A percentile compares a stretch with the other conserved stretches of the same genome.
Evolutionary conservation across 2,113 vertebrate species (phyloP).

Genomic region (Oceanodroma tethys): DNA sequence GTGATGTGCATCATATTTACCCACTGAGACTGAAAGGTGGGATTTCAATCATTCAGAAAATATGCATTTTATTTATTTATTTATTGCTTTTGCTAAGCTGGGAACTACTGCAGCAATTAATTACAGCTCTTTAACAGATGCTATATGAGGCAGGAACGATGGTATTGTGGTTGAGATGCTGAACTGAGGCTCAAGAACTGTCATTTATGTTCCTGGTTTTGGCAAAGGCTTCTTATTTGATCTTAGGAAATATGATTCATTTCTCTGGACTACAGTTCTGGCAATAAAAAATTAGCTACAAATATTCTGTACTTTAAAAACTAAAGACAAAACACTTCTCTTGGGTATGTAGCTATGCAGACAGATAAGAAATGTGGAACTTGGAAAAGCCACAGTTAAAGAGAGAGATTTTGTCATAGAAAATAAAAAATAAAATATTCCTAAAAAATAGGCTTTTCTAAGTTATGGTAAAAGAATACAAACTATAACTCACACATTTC

Average conservation of each 20-base stretch:
- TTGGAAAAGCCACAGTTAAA: neutral
- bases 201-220: neutral
- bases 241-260: neutral
- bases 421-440: neutral
- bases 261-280: neutral
- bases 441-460: neutral
- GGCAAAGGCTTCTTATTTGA: neutral
- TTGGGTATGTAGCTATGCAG: neutral
- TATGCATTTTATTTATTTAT: neutral
- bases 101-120: conserved; percentile 29
- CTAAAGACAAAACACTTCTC: neutral
- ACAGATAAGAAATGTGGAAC: neutral
- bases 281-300: neutral
- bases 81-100: conserved; percentile 23
- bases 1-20: conserved; percentile 46
- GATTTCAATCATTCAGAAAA: neutral
- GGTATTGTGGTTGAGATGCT: neutral
- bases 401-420: neutral
- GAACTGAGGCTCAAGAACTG: neutral
- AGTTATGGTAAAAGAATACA: neutral
- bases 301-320: neutral
- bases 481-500: neutral
- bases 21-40: conserved; percentile 6
- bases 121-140: neutral
- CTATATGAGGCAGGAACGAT: neutral